Evolutionary conservation across 2,113 vertebrate genomes (phyloP).

Genomic region (Anguilla japonica): DNA sequence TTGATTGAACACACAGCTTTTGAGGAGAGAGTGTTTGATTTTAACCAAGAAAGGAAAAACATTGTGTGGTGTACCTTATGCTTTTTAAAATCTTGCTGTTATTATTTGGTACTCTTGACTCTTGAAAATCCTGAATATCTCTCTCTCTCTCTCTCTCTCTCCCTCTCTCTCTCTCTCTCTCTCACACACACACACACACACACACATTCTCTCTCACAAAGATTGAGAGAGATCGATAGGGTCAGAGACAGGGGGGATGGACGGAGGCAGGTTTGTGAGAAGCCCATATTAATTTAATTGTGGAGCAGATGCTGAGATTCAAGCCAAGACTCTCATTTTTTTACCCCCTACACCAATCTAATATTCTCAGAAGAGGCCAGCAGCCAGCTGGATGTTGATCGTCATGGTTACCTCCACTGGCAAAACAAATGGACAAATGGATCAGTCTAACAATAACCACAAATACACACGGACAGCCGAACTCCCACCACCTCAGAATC

Average conservation of each 20-base stretch:
- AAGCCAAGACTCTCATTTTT: constrained; percentile 42
- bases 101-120: neutral
- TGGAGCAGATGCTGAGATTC: constrained; percentile 59
- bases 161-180: neutral
- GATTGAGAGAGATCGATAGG: constrained; percentile 9
- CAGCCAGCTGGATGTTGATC: constrained; percentile 66
- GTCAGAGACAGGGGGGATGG: constrained; percentile 6
- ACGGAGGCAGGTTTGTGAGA: constrained; percentile 50
- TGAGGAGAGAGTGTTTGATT: neutral
- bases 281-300: constrained; percentile 69
- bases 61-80: neutral
- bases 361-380: constrained; percentile 53
- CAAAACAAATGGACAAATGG: constrained; percentile 72
- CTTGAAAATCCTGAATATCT: neutral
- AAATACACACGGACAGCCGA: constrained; percentile 58
- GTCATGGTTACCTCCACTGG: constrained; percentile 84
- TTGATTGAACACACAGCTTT: neutral
- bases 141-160: neutral
- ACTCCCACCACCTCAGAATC: constrained; percentile 53
- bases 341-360: constrained; percentile 44
- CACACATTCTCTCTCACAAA: no score
- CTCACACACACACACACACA: neutral
- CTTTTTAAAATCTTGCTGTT: neutral
- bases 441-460: constrained; percentile 68
- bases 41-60: no score